Conservation (phyloP, 2,113 vertebrate species). For the Hymenochirus boettgeri region DNA sequence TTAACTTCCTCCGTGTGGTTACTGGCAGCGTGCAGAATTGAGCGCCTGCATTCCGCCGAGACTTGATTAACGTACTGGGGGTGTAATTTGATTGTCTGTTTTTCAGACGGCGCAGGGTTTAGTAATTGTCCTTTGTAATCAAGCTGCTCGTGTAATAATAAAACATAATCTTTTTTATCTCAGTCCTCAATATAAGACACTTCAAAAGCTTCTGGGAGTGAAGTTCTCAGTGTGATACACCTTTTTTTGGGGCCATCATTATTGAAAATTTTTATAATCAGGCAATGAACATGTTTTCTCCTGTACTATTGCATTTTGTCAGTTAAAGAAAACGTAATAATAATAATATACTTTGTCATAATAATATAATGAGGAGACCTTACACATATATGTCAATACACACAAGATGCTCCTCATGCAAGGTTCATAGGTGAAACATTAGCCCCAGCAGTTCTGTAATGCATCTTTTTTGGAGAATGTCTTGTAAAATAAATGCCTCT, state of each 20-base stretch:
- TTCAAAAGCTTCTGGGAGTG: constrained; percentile 20
- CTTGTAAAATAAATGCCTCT: no score
- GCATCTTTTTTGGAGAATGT: no score
- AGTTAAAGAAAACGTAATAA: no score
- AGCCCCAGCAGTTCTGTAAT: no score
- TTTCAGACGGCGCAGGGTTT: constrained; percentile 13
- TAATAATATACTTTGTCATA: no score
- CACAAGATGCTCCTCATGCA: no score
- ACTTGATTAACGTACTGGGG: constrained; percentile 22
- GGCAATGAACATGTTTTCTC: neutral
- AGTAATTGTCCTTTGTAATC: constrained; percentile 35
- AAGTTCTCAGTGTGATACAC: neutral
- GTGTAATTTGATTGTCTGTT: constrained; percentile 23
- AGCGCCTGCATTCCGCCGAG: neutral
- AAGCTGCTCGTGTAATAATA: constrained; percentile 24
- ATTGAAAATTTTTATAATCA: constrained; percentile 13
- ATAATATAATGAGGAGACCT: no score
- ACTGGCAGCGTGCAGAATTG: neutral
- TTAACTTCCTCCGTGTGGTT: neutral
- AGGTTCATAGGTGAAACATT: no score
- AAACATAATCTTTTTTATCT: constrained; percentile 33
- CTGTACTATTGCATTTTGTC: neutral
- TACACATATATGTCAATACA: no score
- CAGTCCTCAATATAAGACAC: constrained; percentile 13
- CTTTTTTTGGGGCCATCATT: constrained; percentile 16